Evolutionary conservation across 2,797 vertebrate species (phyloP), one percentile per base, ranked within the genome.

Genomic region (Halcyon chelicuti): DNA sequence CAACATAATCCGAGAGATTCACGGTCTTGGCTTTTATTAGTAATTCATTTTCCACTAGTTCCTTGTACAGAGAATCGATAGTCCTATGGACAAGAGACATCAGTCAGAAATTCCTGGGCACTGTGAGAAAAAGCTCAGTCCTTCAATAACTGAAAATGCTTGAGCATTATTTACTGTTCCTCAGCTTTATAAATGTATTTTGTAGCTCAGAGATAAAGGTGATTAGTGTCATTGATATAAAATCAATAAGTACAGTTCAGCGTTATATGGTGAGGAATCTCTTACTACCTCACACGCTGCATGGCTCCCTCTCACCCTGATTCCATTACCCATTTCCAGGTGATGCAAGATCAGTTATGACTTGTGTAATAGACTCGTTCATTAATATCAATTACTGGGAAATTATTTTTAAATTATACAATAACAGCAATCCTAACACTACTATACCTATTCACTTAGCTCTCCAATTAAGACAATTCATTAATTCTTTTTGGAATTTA

Each of bases 61-160:
- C 98, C 93, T 97, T 97, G 88, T 97, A 99, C 72, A 99, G 98
- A 29, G 98, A 99, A 67, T 99, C 98, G 7, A 98, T 97, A 83
- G 98, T 98, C 97, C 99, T 99, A 20, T 1, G 39, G 86, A 90
- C 23, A 68, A 72, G 54, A 79, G 60, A 79, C 31, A 66, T 44
- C 47, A 74, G 4, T 68, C 35, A 93, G 77, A 25, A 47, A 21
- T 7, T 37, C 28, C 17, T 40, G 25, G 40, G 19, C 7, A 33
- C 49, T 51, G 12, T 25, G 31, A 74, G 42, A n/a, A 19, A 13
- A 46, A 10, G 22, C 20, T 55, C 40, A 60, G 65, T n/a, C 14
- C 60, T 74, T 40, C 7, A 40, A 19, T 23, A 88, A 10, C 21
- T 9, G 33, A 55, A 54, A 7, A 21, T 47, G 54, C 63, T 39